Base-by-base conservation (phyloP, 2,113 vertebrate genomes). In the Pimephales promelas region DNA sequence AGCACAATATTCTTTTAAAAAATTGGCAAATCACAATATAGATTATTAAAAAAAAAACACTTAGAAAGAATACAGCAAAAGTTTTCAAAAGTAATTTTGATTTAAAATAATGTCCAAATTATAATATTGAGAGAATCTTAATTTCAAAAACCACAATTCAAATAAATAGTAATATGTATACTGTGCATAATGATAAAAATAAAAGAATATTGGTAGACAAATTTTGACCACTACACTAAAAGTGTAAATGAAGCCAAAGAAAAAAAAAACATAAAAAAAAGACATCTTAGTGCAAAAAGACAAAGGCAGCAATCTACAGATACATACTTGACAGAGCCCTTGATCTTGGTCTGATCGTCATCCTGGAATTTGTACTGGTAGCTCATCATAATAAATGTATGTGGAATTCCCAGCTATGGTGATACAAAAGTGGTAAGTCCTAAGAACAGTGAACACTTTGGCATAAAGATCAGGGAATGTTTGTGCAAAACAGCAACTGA, bases 351-450 rank as follows among this genome's bases (percentile, higher is more conserved):
- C 94, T 99, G 96, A 87, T 99, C 97, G 0, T 99, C 98, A 62
- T 99, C 96, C 91, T 99, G 97, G 92, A 99, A 98, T 91, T 99
- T 99, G 92, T 99, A 97, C 89, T 99, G 98, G 81, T 98, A 99
- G 91, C 98, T 99, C 94, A 98, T 94, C 94, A 98, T 96, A 87
- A 96, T 87, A 75, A 98, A 99, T 70, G 97, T 97, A 89, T 99
- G 96, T 31, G 97, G 98, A 88, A 99, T 96, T 83, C 98, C 98
- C 74, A 99, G 95, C 98, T 99, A 94, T 83, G 86, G 90, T 1
- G 64, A 88, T 89, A 86, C 84, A 84, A 76, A 71, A 18, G 8
- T 49, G 14, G 16, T 52, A n/a, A 56, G 73, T 54, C 52, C 8
- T 49, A 52, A 26, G n/a, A 79, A 62, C 20, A 49, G 11, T 26